phyloP scores from a whole-genome alignment of 2,797 vertebrate genomes.

The Eulemur rubriventer region DNA sequence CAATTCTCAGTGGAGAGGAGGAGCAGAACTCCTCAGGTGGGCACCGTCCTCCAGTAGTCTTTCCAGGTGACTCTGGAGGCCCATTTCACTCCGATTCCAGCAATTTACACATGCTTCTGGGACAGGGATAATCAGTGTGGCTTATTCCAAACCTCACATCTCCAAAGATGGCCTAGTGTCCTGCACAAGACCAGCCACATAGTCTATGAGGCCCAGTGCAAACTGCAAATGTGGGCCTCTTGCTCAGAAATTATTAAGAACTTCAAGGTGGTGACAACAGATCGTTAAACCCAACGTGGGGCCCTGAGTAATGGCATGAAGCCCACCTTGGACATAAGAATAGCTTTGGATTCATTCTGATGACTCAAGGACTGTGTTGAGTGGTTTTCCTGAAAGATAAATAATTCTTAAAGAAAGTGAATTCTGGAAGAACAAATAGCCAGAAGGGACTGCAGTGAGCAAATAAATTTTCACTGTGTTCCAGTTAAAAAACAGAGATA shows the following conservation, averaged over 20 bases:
- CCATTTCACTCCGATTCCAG: neutral
- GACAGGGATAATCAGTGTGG: neutral
- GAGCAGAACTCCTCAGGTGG: neutral
- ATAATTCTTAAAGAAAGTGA: neutral
- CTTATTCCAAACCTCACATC: neutral
- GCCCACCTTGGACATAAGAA: neutral
- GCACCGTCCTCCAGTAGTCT: neutral
- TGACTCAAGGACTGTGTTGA: neutral
- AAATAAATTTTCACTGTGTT: neutral
- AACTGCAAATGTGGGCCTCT: neutral
- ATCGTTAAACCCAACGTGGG: neutral
- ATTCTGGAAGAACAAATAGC: neutral
- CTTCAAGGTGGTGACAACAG: neutral
- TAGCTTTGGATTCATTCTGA: neutral
- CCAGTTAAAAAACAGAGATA: neutral
- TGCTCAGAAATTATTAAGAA: neutral
- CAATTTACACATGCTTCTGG: neutral
- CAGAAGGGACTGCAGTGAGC: neutral
- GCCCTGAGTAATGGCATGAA: rapidly evolving
- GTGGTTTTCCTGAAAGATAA: neutral
- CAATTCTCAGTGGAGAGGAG: neutral
- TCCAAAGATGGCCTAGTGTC: neutral
- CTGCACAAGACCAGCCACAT: neutral
- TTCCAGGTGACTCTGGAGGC: neutral
- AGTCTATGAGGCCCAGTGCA: neutral